phyloP scores from a whole-genome alignment of 2,113 vertebrate species.

The Strix uralensis region DNA sequence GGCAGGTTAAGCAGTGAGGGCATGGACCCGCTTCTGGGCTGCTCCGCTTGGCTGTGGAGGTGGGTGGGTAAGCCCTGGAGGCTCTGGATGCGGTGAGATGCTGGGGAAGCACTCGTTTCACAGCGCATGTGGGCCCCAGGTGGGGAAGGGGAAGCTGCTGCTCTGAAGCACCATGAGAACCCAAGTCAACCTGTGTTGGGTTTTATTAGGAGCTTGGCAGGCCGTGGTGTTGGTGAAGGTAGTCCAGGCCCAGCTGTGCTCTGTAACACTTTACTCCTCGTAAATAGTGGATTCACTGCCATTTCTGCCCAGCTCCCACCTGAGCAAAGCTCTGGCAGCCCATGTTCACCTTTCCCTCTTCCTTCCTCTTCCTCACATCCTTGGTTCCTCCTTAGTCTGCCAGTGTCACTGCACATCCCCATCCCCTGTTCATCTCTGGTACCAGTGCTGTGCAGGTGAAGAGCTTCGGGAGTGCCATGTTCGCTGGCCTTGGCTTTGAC shows the following conservation, averaged over 20 bases:
- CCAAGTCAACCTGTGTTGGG: conserved; percentile 3
- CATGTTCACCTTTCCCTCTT: not conserved
- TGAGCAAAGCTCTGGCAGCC: not conserved
- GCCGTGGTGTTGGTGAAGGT: conserved; percentile 20
- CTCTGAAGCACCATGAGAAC: not conserved
- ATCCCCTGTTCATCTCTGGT: not conserved
- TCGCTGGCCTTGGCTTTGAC: not conserved
- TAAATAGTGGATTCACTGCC: conserved; percentile 48
- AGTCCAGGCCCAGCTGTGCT: conserved; percentile 44
- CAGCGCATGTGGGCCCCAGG: not conserved
- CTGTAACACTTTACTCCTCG: conserved; percentile 32
- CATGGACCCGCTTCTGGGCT: not conserved
- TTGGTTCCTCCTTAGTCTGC: not conserved
- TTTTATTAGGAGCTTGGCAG: conserved; percentile 61
- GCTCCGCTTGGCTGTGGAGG: not conserved
- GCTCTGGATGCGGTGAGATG: not conserved
- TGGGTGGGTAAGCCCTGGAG: not conserved
- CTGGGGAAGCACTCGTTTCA: not conserved
- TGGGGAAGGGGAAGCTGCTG: not conserved
- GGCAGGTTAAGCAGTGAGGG: not conserved
- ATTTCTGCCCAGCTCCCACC: conserved; percentile 11
- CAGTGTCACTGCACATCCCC: not conserved
- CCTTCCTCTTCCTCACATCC: not conserved
- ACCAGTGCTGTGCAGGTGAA: not conserved
- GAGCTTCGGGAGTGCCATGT: not conserved